Conservation (phyloP, 2,113 vertebrate genomes). For the Sterrhoptilus dennistouni region DNA sequence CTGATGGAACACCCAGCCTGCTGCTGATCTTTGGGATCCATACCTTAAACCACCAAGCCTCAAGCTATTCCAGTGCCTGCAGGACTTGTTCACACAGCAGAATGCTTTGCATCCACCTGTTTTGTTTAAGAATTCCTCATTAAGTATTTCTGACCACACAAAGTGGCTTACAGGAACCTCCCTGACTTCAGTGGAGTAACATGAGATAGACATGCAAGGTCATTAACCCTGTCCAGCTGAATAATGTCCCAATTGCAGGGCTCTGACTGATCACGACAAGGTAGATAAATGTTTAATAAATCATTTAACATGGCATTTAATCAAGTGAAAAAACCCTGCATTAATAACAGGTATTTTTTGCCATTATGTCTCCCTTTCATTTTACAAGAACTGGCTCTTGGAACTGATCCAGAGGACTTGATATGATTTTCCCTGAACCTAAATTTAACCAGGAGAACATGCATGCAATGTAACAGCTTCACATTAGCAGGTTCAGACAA, state of each 20-base stretch:
- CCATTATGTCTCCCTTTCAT: not conserved
- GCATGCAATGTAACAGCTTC: constrained; percentile 21
- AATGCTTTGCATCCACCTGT: not conserved
- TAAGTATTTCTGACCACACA: not conserved
- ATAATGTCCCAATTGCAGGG: not conserved
- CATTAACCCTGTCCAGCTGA: not conserved
- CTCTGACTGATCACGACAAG: not conserved
- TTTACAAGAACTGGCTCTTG: constrained; percentile 2
- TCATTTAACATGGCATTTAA: not conserved
- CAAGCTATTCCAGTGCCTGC: not conserved
- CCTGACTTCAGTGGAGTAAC: not conserved
- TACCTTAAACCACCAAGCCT: not conserved
- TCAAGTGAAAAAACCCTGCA: rapidly evolving
- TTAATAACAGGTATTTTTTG: not conserved
- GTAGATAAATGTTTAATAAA: not conserved
- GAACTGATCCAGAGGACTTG: constrained; percentile 39
- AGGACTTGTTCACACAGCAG: not conserved
- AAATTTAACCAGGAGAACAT: constrained; percentile 64
- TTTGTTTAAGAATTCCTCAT: not conserved
- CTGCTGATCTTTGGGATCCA: not conserved
- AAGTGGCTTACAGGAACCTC: not conserved
- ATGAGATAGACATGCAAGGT: not conserved
- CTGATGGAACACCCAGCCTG: not conserved
- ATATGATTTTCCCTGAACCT: constrained; percentile 45
- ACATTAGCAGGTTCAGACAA: constrained; percentile 51